A percentile compares a stretch with the other conserved stretches of the same genome.
phyloP scores from a whole-genome alignment of 2,797 vertebrate genomes.

The Takifugu rubripes region DNA sequence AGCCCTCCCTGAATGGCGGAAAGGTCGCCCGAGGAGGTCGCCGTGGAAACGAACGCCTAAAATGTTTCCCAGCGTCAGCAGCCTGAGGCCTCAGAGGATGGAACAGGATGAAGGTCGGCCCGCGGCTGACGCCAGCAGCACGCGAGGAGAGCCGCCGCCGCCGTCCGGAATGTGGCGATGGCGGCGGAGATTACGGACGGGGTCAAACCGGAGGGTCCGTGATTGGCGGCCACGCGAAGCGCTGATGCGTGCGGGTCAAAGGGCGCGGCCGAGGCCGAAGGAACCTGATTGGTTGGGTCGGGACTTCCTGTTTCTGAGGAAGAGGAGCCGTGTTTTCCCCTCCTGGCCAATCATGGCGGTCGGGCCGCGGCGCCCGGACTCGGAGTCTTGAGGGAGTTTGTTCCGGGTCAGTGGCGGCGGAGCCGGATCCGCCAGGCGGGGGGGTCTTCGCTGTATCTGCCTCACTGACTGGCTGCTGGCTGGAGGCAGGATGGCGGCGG shows the following conservation, averaged over 20 bases:
- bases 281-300: no score
- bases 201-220: no score
- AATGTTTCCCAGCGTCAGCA: constrained; percentile 30
- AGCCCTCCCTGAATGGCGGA: no score
- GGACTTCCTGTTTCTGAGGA: constrained; percentile 24
- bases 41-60: constrained; percentile 40
- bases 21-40: constrained; percentile 15
- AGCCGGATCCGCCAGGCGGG: constrained; percentile 24
- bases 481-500: constrained; percentile 37
- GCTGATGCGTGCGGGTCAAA: no score
- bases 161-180: constrained; percentile 3
- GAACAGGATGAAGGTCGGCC: constrained; percentile 14
- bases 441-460: constrained; percentile 58
- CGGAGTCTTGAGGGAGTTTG: constrained; percentile 60
- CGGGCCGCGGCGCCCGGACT: constrained; percentile 51
- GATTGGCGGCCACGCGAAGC: no score
- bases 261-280: no score
- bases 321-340: constrained; percentile 46
- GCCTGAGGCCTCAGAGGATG: neutral
- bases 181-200: no score
- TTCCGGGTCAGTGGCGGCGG: constrained; percentile 67
- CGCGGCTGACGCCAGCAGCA: constrained; percentile 48
- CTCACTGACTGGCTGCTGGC: constrained; percentile 43
- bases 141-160: constrained; percentile 42
- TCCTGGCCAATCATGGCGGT: constrained; percentile 59